A percentile compares a stretch with the other conserved stretches of the same genome.
These are phyloP conservation scores for Coptotermes formosanus DNA, from an alignment of 1,140 invertebrate species.

Conservation along the genomic window DNA sequence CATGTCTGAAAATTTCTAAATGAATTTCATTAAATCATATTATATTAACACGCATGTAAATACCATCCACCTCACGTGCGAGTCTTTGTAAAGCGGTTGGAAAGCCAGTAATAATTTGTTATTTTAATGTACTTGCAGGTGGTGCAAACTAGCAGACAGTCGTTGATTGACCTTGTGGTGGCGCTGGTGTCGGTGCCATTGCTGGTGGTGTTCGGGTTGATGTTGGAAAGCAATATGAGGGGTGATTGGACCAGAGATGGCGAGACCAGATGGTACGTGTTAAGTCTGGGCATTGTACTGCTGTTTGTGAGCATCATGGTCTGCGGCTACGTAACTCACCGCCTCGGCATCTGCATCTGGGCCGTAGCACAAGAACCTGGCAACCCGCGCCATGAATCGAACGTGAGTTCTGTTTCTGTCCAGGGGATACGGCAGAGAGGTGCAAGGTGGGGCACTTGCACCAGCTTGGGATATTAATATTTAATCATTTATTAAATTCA, in stretches of 20 bases:
- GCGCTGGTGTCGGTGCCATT: conserved; percentile 30
- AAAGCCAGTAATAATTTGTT: too few relatives aligned
- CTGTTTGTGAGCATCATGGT: conserved; percentile 26
- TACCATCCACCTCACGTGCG: too few relatives aligned
- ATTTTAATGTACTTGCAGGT: neutral
- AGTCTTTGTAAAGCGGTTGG: too few relatives aligned
- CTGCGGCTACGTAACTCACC: conserved; percentile 33
- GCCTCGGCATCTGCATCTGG: conserved; percentile 32
- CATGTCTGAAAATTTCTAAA: too few relatives aligned
- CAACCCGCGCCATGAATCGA: neutral
- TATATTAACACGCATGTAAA: too few relatives aligned
- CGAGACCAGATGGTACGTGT: conserved; percentile 28
- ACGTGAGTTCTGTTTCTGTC: neutral
- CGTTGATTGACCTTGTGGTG: conserved; percentile 29
- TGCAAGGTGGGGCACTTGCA: neutral
- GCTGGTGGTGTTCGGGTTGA: conserved; percentile 32
- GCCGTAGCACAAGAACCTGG: neutral
- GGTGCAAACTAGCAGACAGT: conserved; percentile 7
- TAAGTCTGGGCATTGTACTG: conserved; percentile 30
- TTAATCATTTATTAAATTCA: too few relatives aligned
- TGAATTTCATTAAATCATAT: too few relatives aligned
- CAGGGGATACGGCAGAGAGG: neutral
- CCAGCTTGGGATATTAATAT: too few relatives aligned
- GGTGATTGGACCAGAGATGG: conserved; percentile 22
- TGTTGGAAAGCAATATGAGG: conserved; percentile 31